phyloP scores from a whole-genome alignment of 1,140 invertebrate genomes.

The Hormaphis cornu region DNA sequence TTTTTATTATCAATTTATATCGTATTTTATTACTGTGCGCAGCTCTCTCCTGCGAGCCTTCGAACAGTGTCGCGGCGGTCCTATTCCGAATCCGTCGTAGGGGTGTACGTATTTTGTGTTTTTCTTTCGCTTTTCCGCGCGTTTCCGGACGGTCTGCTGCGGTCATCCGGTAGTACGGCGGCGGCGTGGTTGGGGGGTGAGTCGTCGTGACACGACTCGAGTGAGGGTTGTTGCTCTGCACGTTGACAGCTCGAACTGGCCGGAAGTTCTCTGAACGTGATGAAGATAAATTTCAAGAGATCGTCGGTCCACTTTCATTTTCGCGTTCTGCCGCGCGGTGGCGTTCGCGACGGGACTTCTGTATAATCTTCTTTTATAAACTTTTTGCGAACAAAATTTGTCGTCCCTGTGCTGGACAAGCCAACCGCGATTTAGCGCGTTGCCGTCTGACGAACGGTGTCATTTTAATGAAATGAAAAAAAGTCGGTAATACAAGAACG shows the following conservation, averaged over 20 bases:
- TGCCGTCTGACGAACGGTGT: background rate
- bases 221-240: no score
- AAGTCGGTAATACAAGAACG: no score
- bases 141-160: background rate
- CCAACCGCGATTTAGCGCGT: background rate
- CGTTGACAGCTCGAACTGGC: conserved; percentile 17
- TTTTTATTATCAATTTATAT: no score
- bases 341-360: background rate
- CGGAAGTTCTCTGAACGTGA: no score
- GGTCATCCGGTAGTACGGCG: background rate
- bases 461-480: background rate
- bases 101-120: background rate
- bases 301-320: background rate
- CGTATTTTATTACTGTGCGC: no score
- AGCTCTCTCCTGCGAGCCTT: no score
- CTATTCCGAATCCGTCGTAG: no score
- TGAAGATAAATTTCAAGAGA: conserved; percentile 21
- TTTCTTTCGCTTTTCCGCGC: background rate
- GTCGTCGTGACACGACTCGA: no score
- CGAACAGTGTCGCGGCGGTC: background rate
- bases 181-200: background rate
- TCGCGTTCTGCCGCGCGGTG: background rate
- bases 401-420: background rate
- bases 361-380: background rate
- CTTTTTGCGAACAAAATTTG: background rate